Conservation (phyloP, 2,797 vertebrate species). For the Hyperoplus immaculatus region DNA sequence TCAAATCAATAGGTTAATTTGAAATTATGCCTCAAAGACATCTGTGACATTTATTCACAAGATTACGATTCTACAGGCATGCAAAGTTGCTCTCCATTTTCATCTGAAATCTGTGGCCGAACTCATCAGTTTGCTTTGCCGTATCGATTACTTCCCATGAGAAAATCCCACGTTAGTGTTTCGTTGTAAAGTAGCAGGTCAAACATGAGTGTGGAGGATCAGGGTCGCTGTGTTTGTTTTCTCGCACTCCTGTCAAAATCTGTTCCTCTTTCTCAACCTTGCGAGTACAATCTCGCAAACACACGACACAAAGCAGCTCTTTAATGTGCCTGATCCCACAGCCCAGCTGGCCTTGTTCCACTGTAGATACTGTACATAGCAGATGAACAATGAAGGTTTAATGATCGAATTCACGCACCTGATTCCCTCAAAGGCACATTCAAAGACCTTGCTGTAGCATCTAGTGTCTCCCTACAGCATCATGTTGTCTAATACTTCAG, state of each 20-base stretch:
- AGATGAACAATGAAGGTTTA: neutral
- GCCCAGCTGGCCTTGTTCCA: conserved; percentile 17
- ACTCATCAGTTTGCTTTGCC: neutral
- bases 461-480: neutral
- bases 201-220: conserved; percentile 51
- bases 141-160: conserved; percentile 59
- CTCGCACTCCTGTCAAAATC: conserved; percentile 59
- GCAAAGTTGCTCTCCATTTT: too few species aligned
- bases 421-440: neutral
- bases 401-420: neutral
- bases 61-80: too few species aligned
- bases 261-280: conserved; percentile 68
- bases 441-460: neutral
- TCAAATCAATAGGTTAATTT: too few species aligned
- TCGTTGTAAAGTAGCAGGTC: conserved; percentile 50
- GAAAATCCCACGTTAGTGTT: conserved; percentile 51
- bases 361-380: neutral
- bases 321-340: conserved; percentile 8
- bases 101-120: neutral
- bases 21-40: too few species aligned
- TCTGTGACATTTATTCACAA: too few species aligned
- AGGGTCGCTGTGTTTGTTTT: conserved; percentile 70
- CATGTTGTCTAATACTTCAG: neutral
- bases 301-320: conserved; percentile 32
- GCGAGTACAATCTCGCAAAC: neutral